These are phyloP conservation scores for Onychostruthus taczanowskii DNA, from an alignment of 2,113 vertebrate genomes.

Conservation along the genomic window DNA sequence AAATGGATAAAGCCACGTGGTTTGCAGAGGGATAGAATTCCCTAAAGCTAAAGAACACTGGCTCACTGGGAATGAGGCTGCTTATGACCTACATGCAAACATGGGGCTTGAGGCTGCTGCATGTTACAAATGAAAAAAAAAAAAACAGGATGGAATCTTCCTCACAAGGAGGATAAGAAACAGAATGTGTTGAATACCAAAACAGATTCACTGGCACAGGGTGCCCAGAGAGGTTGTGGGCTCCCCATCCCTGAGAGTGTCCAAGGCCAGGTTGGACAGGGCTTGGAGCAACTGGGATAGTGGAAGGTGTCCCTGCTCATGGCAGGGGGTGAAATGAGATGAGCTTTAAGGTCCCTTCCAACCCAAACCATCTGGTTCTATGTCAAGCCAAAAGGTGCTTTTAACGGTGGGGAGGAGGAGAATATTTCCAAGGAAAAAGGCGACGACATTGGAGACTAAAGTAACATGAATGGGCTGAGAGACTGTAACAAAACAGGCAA, in stretches of 20 bases:
- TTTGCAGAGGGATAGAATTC: neutral
- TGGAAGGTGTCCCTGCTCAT: neutral
- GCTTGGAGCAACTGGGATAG: neutral
- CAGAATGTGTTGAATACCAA: neutral
- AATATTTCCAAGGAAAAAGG: neutral
- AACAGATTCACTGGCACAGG: neutral
- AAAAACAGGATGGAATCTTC: neutral
- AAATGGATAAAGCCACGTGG: neutral
- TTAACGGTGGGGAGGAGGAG: neutral
- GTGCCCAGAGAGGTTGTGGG: neutral
- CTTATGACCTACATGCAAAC: neutral
- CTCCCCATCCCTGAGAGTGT: neutral
- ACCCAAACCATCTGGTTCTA: neutral
- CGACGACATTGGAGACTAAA: accelerated
- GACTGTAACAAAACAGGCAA: accelerated
- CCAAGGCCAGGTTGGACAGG: accelerated
- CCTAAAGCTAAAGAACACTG: neutral
- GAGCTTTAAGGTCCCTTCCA: neutral
- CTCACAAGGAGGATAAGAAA: neutral
- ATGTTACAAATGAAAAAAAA: neutral
- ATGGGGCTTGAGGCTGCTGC: neutral
- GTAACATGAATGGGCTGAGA: neutral
- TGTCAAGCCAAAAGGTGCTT: neutral
- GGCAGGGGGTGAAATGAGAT: neutral
- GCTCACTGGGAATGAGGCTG: neutral